phyloP scores from a whole-genome alignment of 2,113 vertebrate genomes.

The Sinocyclocheilus grahami region DNA sequence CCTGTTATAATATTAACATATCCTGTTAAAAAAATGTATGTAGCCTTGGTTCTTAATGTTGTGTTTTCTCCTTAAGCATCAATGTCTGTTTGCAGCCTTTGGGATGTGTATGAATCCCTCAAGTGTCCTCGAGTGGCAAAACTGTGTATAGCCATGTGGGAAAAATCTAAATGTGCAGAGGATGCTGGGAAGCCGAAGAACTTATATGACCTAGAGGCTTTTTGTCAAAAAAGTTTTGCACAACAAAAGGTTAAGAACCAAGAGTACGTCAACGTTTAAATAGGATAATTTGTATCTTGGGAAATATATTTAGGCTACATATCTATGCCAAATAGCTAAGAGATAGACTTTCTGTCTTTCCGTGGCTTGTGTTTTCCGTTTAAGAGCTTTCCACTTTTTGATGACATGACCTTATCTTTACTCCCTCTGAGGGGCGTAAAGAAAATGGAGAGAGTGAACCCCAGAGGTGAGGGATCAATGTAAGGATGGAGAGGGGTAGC shows the following conservation, averaged over 20 bases:
- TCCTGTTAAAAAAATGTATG: neutral
- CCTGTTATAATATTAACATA: neutral
- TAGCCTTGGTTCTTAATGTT: neutral
- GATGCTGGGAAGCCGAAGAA: neutral
- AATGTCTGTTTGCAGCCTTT: neutral
- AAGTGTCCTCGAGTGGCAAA: neutral
- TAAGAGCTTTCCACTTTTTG: constrained; percentile 19
- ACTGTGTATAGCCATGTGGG: neutral
- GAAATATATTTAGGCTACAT: neutral
- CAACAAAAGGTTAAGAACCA: neutral
- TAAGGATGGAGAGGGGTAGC: neutral
- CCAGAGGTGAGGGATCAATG: constrained; percentile 10
- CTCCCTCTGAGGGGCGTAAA: neutral
- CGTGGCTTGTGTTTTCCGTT: neutral
- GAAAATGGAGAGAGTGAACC: neutral
- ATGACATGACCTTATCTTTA: constrained; percentile 11
- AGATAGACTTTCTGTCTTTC: neutral
- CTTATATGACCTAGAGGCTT: neutral
- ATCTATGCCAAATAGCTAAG: neutral
- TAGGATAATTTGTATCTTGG: neutral
- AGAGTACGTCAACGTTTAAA: neutral
- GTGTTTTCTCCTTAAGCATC: neutral
- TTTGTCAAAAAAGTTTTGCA: neutral
- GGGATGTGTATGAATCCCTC: neutral
- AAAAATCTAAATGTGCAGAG: neutral